A percentile compares a stretch with the other conserved stretches of the same genome.
phyloP scores from a whole-genome alignment of 2,888 invertebrate genomes.

The Stratiomys singularior region DNA sequence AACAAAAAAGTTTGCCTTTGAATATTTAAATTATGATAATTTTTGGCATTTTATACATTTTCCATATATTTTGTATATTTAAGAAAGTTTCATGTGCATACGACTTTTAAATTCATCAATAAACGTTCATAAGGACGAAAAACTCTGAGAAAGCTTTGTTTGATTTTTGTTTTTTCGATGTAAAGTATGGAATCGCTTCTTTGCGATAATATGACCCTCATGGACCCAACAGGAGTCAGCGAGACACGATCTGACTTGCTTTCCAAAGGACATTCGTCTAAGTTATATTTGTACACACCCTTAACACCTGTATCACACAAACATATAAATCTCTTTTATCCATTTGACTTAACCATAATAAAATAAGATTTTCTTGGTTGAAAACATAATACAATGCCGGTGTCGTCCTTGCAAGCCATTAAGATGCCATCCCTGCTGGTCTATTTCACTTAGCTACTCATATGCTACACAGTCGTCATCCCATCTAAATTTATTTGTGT shows the following conservation, averaged over 20 bases:
- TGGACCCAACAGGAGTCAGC: no score
- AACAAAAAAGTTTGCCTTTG: no score
- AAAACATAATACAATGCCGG: background rate
- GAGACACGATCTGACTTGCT: constrained; percentile 10
- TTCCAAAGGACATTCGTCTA: background rate
- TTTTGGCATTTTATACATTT: no score
- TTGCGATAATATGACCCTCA: no score
- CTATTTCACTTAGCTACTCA: constrained; percentile 45
- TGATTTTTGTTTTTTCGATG: no score
- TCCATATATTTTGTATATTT: no score
- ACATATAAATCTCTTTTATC: constrained; percentile 50
- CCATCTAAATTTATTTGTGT: constrained; percentile 46
- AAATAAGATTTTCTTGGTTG: constrained; percentile 51
- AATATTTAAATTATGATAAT: no score
- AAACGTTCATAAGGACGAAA: no score
- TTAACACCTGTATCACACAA: constrained; percentile 36
- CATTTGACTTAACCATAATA: constrained; percentile 50
- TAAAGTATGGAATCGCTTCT: no score
- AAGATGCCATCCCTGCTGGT: constrained; percentile 43
- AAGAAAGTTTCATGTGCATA: no score
- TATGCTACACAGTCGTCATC: constrained; percentile 32
- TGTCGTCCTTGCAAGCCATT: constrained; percentile 16
- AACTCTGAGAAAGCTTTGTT: no score
- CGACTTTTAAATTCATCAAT: no score
- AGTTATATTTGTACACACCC: constrained; percentile 24